Evolutionary conservation across 2,113 vertebrate genomes (phyloP).

Genomic region (Proterorhinus semilunaris): DNA sequence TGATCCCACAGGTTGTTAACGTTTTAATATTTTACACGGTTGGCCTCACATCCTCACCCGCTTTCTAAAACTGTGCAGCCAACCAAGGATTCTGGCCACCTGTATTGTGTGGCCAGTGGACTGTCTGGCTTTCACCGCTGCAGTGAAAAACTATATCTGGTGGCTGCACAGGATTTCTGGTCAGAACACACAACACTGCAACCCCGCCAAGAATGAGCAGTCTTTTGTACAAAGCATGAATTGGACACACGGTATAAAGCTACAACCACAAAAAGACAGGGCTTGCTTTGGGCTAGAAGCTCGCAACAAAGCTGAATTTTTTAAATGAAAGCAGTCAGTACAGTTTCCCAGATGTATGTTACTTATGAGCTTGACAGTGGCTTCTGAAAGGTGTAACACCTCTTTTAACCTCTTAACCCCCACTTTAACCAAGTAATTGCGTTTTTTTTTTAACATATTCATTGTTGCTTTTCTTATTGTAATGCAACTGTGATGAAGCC

Average conservation of each 20-base stretch:
- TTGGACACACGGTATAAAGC: conserved; percentile 37
- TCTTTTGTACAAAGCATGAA: conserved; percentile 37
- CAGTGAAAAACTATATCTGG: conserved; percentile 47
- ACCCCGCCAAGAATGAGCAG: conserved; percentile 37
- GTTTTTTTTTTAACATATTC: no score
- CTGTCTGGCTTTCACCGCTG: conserved; percentile 36
- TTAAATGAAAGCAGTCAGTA: neutral
- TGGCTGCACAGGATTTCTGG: conserved; percentile 54
- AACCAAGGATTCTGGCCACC: conserved; percentile 54
- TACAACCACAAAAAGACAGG: conserved; percentile 33
- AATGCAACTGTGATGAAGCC: no score
- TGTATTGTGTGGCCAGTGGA: conserved; percentile 62
- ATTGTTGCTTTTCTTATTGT: no score
- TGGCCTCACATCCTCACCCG: conserved; percentile 7
- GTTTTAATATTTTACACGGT: conserved; percentile 49
- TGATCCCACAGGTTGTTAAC: neutral
- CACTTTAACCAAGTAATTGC: no score
- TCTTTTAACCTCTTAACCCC: no score
- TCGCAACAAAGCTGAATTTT: conserved; percentile 8
- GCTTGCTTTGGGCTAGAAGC: conserved; percentile 14
- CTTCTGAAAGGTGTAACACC: no score
- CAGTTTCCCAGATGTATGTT: neutral
- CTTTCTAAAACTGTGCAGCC: conserved; percentile 30
- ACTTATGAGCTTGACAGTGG: neutral
- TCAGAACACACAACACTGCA: conserved; percentile 53